phyloP scores from a whole-genome alignment of 1,140 invertebrate genomes.

The Parapsyche elsis region DNA sequence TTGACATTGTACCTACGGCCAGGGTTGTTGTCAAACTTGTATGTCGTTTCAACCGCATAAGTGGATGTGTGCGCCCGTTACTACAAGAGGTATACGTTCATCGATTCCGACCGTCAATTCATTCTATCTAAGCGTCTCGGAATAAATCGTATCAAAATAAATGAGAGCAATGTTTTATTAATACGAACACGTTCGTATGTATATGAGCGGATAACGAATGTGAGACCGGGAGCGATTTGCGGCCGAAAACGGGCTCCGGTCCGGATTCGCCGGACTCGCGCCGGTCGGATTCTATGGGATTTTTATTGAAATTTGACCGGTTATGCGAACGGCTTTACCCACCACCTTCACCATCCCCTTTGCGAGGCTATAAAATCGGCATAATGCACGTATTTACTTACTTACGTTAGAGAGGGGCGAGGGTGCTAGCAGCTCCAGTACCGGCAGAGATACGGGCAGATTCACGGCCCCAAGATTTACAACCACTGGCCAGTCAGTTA shows the following conservation, averaged over 20 bases:
- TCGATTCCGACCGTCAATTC: no score
- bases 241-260: neutral
- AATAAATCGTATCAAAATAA: neutral
- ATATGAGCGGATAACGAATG: neutral
- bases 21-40: no score
- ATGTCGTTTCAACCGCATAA: no score
- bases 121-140: no score
- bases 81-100: no score
- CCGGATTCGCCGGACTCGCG: neutral
- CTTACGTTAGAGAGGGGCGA: neutral
- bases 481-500: conserved; percentile 53
- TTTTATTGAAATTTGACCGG: conserved; percentile 39
- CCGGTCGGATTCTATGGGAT: conserved; percentile 6
- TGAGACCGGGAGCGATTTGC: neutral
- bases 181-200: neutral
- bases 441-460: conserved; percentile 38
- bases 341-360: neutral
- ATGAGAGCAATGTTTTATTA: neutral
- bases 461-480: conserved; percentile 51
- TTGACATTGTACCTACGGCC: no score
- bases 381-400: conserved; percentile 56
- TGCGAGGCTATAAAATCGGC: conserved; percentile 52
- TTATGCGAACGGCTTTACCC: neutral
- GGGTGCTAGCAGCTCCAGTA: neutral
- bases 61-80: no score